Evolutionary conservation across 2,113 vertebrate species (phyloP).

Genomic region (Forbesichthys papilliferus): DNA sequence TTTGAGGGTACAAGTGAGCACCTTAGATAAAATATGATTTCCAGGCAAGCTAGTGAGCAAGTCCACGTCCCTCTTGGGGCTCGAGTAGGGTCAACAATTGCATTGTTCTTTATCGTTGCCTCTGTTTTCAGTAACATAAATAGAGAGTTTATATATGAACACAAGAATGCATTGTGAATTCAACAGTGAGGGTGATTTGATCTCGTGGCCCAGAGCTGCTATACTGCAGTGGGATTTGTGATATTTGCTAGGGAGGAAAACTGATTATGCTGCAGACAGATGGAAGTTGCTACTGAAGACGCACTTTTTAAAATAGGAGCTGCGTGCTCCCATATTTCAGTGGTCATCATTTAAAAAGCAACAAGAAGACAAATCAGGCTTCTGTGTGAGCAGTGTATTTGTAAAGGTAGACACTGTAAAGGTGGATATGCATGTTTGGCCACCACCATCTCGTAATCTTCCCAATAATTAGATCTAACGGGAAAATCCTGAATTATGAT

Average conservation of each 20-base stretch:
- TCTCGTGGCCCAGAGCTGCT: neutral
- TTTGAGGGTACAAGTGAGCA: neutral
- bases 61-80: neutral
- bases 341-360: neutral
- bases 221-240: neutral
- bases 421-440: constrained; percentile 26
- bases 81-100: neutral
- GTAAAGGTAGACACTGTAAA: neutral
- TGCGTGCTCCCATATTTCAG: neutral
- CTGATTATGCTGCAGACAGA: neutral
- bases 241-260: neutral
- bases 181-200: neutral
- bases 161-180: neutral
- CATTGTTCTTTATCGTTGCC: neutral
- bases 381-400: neutral
- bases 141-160: constrained; percentile 1
- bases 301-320: constrained; percentile 8
- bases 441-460: constrained; percentile 35
- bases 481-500: constrained; percentile 54
- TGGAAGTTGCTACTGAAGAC: constrained; percentile 7
- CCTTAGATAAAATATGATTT: neutral
- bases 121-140: constrained; percentile 4
- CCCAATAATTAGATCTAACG: constrained; percentile 62
- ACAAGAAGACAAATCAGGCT: neutral
- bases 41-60: neutral